phyloP scores from a whole-genome alignment of 1,140 invertebrate species.

The Trichogramma pretiosum region DNA sequence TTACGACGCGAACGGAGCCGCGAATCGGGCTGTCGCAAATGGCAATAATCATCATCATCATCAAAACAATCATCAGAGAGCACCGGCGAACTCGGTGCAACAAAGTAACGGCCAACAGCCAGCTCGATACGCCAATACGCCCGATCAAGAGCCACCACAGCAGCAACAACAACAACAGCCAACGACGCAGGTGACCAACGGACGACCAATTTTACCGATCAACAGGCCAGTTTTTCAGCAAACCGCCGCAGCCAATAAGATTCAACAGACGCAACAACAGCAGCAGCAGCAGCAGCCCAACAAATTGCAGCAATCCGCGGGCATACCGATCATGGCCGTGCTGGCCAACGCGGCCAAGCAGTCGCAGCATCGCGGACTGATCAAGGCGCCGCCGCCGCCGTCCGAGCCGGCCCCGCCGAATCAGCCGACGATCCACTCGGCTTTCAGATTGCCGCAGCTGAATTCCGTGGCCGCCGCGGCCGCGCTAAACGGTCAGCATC shows the following conservation, averaged over 20 bases:
- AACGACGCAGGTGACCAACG: not conserved
- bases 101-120: too few relatives aligned
- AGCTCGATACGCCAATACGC: slow-evolving; percentile 4
- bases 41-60: too few relatives aligned
- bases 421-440: slow-evolving; percentile 36
- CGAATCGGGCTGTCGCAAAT: too few relatives aligned
- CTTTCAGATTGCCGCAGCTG: slow-evolving; percentile 28
- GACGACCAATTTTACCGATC: slow-evolving; percentile 21
- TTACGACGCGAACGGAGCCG: slow-evolving; percentile 1
- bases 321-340: slow-evolving; percentile 26
- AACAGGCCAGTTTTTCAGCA: slow-evolving; percentile 24
- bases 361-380: slow-evolving; percentile 22
- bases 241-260: too few relatives aligned
- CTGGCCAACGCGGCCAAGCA: too few relatives aligned
- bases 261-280: not conserved
- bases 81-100: too few relatives aligned
- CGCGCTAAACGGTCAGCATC: not conserved
- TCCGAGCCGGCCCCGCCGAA: slow-evolving; percentile 47
- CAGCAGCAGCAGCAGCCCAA: slow-evolving; percentile 12
- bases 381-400: slow-evolving; percentile 45
- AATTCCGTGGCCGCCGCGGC: not conserved
- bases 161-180: not conserved
- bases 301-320: slow-evolving; percentile 24
- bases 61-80: too few relatives aligned
- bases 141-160: not conserved